Base-by-base conservation (phyloP, 1,140 invertebrate species). In the Lordiphosa mommai region DNA sequence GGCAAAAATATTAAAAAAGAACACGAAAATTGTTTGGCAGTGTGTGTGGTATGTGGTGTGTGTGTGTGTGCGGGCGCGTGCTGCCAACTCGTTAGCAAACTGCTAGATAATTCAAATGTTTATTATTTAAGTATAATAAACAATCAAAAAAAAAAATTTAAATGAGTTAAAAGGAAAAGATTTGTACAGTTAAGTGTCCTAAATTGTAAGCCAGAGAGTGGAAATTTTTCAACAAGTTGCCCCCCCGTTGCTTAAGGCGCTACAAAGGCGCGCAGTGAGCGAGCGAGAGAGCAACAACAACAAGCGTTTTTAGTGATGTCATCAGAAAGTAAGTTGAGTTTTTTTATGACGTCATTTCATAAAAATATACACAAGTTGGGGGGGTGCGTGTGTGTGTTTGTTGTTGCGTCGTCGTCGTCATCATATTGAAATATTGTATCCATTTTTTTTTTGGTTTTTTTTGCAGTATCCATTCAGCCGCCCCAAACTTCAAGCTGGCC, bases 301-400 rank as follows among this genome's bases (percentile, higher is more conserved):
- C 69, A 72, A 68, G 47, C 77, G 79, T 77, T 84, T 79, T 84
- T 85, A 84, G 79, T 84, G 77, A 84, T 84, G 77, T 84, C 77
- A 84, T 84, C 77, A 84, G 79, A 84, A 84, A 84, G 77, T 82
- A 82, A 82, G 77, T 82, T 82, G 63, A 65, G 61, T 66, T 60
- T 72, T 63, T 82, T 77, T 74, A 86, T 86, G 82, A 86, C 82
- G 82, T 86, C 82, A 86, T 86, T 86, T 65, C 72, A 69, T 79
- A 74, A 63, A 86, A 86, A 86, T 85, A 86, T 58, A 74, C 65
- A 84, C 72, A 63, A 56, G 17, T 43, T 65, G 41, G 47, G 4
- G 20, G 20, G 20, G 20, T 23, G 20, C 20, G 20, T 23, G 20
- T 72, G 67, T 57, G 61, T 23, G 49, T 52, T 16, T 44, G 51